Conservation (phyloP, 30 jellyfish, hydroid and myxozoan species). For the Sanderia malayensis region DNA sequence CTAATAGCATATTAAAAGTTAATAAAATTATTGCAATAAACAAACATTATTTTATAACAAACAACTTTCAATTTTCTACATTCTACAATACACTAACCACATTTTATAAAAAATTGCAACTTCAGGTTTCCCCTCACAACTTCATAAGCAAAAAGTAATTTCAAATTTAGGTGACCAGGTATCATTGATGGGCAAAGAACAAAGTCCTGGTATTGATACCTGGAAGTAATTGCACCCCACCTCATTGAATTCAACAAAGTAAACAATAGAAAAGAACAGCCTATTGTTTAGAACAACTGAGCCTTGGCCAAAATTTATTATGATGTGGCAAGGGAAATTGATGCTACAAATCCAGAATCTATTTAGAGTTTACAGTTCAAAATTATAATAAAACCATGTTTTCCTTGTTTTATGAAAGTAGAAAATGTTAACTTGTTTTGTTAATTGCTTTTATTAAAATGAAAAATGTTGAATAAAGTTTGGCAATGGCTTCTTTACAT, state of each 20-base stretch:
- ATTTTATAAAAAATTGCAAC: background rate
- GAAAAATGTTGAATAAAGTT: background rate
- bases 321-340: background rate
- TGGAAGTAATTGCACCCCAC: background rate
- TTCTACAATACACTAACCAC: background rate
- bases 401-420: background rate
- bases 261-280: background rate
- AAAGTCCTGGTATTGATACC: constrained; percentile 1
- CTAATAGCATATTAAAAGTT: background rate
- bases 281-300: background rate
- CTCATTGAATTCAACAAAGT: background rate
- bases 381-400: background rate
- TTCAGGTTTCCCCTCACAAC: background rate
- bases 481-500: background rate
- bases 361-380: background rate
- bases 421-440: background rate
- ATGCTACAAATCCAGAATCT: background rate
- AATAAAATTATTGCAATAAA: background rate
- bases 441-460: background rate
- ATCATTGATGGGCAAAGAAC: background rate
- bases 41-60: background rate
- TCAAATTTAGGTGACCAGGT: background rate
- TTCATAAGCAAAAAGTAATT: background rate
- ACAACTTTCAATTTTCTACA: background rate
- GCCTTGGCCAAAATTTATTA: background rate